phyloP scores from a whole-genome alignment of 2,113 vertebrate genomes.

The Anarhynchus alexandrinus region DNA sequence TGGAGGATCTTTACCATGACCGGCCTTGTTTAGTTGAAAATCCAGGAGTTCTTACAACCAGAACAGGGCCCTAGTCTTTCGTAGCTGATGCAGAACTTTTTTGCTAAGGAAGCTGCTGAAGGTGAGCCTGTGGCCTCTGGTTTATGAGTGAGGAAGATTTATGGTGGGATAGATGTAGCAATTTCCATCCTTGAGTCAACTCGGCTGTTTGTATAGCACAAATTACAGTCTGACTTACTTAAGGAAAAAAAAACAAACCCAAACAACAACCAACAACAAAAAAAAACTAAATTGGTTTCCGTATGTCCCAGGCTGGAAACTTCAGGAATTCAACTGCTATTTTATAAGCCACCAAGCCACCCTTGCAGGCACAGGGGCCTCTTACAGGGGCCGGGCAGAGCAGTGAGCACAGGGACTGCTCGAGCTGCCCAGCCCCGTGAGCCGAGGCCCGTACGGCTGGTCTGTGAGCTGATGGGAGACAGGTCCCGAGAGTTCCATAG shows the following conservation, averaged over 20 bases:
- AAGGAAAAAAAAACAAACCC: not conserved
- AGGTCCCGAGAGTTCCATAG: not conserved
- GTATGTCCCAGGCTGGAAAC: slow-evolving; percentile 12
- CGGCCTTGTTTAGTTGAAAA: not conserved
- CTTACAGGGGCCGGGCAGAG: not conserved
- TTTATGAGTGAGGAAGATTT: not conserved
- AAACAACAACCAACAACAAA: not conserved
- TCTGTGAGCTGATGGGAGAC: not conserved
- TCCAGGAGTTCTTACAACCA: not conserved
- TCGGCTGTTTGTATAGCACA: slow-evolving; percentile 34
- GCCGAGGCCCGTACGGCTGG: not conserved
- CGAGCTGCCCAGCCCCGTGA: not conserved
- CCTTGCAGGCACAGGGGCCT: not conserved
- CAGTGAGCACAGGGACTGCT: accelerated
- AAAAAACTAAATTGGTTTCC: not conserved
- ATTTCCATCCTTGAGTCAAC: slow-evolving; percentile 24
- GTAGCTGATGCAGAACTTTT: not conserved
- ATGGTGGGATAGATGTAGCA: slow-evolving; percentile 1
- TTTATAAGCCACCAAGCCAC: not conserved
- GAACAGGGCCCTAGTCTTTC: not conserved
- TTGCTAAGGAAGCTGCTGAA: not conserved
- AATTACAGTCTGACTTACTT: slow-evolving; percentile 54
- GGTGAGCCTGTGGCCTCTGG: not conserved
- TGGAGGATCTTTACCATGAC: not conserved
- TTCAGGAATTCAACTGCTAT: not conserved